Evolutionary conservation across 2,797 vertebrate genomes (phyloP), one percentile per base, ranked within the genome.

Genomic region (Thripadectes ignobilis): DNA sequence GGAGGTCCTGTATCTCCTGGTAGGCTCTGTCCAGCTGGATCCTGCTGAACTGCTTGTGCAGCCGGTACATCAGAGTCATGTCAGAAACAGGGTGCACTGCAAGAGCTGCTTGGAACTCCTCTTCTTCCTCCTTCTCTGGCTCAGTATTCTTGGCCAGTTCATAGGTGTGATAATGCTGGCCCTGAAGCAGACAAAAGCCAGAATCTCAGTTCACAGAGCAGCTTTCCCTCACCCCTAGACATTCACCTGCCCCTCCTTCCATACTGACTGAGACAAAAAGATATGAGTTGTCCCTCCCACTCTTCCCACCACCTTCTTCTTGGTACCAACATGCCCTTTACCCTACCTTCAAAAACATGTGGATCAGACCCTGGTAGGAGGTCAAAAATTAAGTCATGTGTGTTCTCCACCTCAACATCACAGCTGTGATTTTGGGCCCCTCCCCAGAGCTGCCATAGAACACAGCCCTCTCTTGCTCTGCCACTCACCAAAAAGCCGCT

Each of bases 121-220:
- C 49, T 51, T 98, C 98, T 68, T 99, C 99, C 91, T 99, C 98
- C 4, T 98, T 98, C 96, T 99, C 99, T 0, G 98, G 98, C 91
- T 99, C 99, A 6, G 98, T 98, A 20, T 99, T 99, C 97, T 99
- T 99, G 72, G 99, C 98, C 32, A 99, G 96, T 96, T 99, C 99
- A 32, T 99, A 99, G 72, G 99, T 99, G 52, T 81, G 98, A 72
- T 99, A 99, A 20, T 97, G 98, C 98, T 99, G 99, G 69, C 99
- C 99, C 99, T 99, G 92, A 51, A 58, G 84, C 9, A 46, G 51
- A 97, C 8, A 97, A 79, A 82, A 85, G 23, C 89, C 81, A 96
- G 22, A 34, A 52, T 22, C 26, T 0, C 0, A 41, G 20, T 10
- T 74, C 55, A 62, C 21, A 54, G 30, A 63, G 67, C 57, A 94